Evolutionary conservation across 2,888 invertebrate genomes (phyloP).

Genomic region (Drosophila cognata): DNA sequence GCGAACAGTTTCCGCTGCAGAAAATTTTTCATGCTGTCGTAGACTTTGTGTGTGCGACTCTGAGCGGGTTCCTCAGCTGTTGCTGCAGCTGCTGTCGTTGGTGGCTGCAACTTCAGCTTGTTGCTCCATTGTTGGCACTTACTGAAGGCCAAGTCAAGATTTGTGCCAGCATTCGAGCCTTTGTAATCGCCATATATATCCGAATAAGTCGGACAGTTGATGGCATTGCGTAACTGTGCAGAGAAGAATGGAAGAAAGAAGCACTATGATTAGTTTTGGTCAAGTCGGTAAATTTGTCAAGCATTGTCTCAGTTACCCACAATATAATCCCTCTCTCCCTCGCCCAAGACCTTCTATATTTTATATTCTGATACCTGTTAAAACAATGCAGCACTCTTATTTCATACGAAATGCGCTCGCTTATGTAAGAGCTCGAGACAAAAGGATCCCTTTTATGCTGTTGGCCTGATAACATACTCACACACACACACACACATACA

Average conservation of each 20-base stretch:
- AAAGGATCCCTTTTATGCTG: slow-evolving; percentile 28
- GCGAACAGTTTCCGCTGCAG: slow-evolving; percentile 82
- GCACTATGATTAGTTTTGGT: slow-evolving; percentile 59
- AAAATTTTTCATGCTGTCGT: slow-evolving; percentile 84
- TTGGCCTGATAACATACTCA: slow-evolving; percentile 48
- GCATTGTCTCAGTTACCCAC: slow-evolving; percentile 38
- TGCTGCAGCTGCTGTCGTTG: slow-evolving; percentile 25
- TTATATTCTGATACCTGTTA: slow-evolving; percentile 22
- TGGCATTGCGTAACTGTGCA: slow-evolving; percentile 68
- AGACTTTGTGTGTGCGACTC: slow-evolving; percentile 81
- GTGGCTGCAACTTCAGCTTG: slow-evolving; percentile 70
- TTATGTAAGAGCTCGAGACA: slow-evolving; percentile 45
- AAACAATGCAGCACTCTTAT: slow-evolving; percentile 35
- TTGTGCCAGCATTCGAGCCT: slow-evolving; percentile 57
- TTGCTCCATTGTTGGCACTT: slow-evolving; percentile 80
- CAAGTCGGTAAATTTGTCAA: slow-evolving; percentile 25
- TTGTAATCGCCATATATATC: slow-evolving; percentile 67
- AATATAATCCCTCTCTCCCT: neutral
- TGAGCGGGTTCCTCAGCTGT: slow-evolving; percentile 35
- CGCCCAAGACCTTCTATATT: neutral
- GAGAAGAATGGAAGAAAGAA: slow-evolving; percentile 17
- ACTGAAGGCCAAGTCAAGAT: slow-evolving; percentile 71
- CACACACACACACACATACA: slow-evolving; percentile 1
- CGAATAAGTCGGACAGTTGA: slow-evolving; percentile 76
- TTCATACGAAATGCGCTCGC: slow-evolving; percentile 49